phyloP scores from a whole-genome alignment of 1,140 invertebrate species.

The Scaptomyza montana region DNA sequence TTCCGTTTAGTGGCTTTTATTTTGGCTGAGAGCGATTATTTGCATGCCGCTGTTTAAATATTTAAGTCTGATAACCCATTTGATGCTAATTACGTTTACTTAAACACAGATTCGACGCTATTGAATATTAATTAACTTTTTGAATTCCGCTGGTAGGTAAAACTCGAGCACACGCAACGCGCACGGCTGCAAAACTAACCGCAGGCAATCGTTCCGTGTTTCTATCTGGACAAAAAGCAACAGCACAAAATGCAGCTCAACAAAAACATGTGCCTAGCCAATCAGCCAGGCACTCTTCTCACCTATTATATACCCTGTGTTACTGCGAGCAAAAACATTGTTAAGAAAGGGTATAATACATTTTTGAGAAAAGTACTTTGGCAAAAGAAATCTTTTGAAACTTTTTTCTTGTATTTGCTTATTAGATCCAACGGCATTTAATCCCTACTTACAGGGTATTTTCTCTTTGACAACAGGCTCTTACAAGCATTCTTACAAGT shows the following conservation, averaged over 20 bases:
- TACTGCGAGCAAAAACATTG: not conserved
- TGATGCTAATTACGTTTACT: constrained; percentile 24
- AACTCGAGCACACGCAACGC: constrained; percentile 61
- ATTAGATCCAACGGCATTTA: too few species aligned
- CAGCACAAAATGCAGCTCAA: constrained; percentile 40
- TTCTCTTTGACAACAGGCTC: not conserved
- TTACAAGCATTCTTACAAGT: constrained; percentile 6
- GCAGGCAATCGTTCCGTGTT: constrained; percentile 15
- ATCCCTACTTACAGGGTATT: not conserved
- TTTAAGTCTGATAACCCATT: constrained; percentile 32
- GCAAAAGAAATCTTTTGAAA: too few species aligned
- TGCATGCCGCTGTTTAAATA: constrained; percentile 31
- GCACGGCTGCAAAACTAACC: constrained; percentile 68
- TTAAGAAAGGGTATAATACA: not conserved
- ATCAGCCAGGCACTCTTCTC: constrained; percentile 4
- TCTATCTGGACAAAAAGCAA: constrained; percentile 24
- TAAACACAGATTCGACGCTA: constrained; percentile 9
- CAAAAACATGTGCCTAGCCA: constrained; percentile 16
- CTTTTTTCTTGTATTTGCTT: too few species aligned
- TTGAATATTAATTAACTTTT: constrained; percentile 19
- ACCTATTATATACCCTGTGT: constrained; percentile 25
- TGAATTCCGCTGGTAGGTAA: not conserved
- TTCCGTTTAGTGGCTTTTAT: constrained; percentile 18
- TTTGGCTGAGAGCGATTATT: constrained; percentile 14
- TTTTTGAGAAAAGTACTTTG: not conserved